phyloP scores from a whole-genome alignment of 2,888 invertebrate genomes.

The Yponomeuta sedellus region DNA sequence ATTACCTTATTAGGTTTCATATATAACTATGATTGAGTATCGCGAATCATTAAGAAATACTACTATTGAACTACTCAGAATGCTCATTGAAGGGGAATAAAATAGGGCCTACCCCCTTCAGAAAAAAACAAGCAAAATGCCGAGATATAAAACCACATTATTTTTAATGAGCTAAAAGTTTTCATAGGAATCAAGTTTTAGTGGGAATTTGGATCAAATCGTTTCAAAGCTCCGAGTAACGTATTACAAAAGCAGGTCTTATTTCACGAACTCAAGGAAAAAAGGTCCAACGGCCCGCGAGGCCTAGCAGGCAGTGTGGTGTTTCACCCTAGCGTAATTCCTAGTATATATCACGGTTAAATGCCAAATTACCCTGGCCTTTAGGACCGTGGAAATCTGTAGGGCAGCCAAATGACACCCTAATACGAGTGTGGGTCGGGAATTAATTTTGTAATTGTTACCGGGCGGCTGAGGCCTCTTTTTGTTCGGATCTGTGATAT shows the following conservation, averaged over 20 bases:
- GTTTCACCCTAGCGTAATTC: not conserved
- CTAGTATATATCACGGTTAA: not conserved
- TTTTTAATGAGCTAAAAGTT: too few species aligned
- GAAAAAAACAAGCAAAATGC: too few species aligned
- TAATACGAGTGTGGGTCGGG: not conserved
- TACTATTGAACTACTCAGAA: too few species aligned
- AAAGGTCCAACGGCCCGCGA: not conserved
- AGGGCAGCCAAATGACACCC: not conserved
- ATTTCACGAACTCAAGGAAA: not conserved
- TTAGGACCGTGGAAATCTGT: not conserved
- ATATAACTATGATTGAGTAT: too few species aligned
- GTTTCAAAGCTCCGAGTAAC: too few species aligned
- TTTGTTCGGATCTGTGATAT: not conserved
- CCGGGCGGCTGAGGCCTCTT: not conserved
- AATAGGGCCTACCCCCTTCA: too few species aligned
- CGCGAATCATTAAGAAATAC: too few species aligned
- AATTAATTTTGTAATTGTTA: not conserved
- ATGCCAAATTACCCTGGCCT: not conserved
- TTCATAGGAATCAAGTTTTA: too few species aligned
- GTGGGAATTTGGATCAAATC: too few species aligned
- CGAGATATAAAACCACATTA: too few species aligned
- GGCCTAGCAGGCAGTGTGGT: not conserved
- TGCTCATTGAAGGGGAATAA: too few species aligned
- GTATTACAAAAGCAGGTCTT: not conserved
- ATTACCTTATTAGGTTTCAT: too few species aligned